Evolutionary conservation across 2,113 vertebrate genomes (phyloP).

Genomic region (Prionailurus bengalensis): DNA sequence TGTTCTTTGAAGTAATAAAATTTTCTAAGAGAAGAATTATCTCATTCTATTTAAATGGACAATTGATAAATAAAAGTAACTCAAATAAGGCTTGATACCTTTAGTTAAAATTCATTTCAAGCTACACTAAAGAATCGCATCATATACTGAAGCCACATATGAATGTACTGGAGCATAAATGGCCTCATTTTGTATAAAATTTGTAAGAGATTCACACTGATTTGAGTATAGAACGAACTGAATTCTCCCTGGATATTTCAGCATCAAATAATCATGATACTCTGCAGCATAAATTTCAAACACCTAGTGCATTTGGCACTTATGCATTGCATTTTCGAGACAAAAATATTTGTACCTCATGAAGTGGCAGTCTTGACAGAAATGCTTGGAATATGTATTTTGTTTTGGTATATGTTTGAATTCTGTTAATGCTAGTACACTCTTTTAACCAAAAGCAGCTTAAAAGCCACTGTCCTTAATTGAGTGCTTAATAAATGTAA

Average conservation of each 20-base stretch:
- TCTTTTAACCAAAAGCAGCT: background rate
- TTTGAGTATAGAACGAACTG: background rate
- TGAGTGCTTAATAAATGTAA: background rate
- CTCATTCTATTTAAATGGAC: background rate
- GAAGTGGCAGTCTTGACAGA: background rate
- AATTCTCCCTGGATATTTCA: slow-evolving; percentile 18
- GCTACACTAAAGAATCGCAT: background rate
- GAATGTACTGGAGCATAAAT: background rate
- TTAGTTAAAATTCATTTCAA: background rate
- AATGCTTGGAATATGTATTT: background rate
- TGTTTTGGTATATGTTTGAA: background rate
- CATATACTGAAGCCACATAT: background rate
- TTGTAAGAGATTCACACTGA: background rate
- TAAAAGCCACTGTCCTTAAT: background rate
- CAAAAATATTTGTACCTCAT: background rate
- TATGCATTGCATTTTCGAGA: background rate
- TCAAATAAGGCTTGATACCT: background rate
- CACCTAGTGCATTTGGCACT: background rate
- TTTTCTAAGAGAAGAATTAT: background rate
- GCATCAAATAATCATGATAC: background rate
- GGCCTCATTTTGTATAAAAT: slow-evolving; percentile 14
- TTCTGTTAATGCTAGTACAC: background rate
- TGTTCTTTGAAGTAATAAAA: background rate
- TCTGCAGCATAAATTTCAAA: slow-evolving; percentile 1
- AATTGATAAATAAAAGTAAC: slow-evolving; percentile 3